These are phyloP conservation scores for Galaxea fascicularis DNA, from an alignment of 92 coral and sea anemone genomes.

Conservation along the genomic window DNA sequence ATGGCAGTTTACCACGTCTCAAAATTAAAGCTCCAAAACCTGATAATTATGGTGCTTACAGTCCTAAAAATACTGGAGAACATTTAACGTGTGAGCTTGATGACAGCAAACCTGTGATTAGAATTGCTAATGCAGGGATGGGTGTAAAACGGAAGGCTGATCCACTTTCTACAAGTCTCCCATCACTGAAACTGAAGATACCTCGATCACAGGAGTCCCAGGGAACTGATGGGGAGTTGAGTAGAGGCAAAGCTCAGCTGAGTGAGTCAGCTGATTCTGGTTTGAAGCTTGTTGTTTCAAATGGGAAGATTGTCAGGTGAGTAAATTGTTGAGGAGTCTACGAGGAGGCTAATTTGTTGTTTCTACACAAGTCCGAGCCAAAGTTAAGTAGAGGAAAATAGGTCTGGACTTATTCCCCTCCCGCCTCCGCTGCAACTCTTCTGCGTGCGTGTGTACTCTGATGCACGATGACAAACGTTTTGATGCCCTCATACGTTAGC, in stretches of 20 bases:
- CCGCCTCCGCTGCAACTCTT: background rate
- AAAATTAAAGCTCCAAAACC: constrained; percentile 86
- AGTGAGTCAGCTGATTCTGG: constrained; percentile 75
- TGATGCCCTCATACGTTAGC: too few relatives aligned
- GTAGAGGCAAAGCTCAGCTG: constrained; percentile 46
- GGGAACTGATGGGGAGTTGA: constrained; percentile 14
- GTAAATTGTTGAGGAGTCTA: background rate
- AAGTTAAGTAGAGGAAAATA: too few relatives aligned
- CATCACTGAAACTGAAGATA: constrained; percentile 80
- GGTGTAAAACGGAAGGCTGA: constrained; percentile 56
- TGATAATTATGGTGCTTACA: constrained; percentile 32
- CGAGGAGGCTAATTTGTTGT: background rate
- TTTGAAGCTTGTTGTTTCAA: constrained; percentile 90
- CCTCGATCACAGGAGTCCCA: constrained; percentile 70
- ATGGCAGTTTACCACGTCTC: constrained; percentile 78
- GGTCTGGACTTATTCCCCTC: too few relatives aligned
- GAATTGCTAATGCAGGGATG: constrained; percentile 63
- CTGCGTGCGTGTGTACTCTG: too few relatives aligned
- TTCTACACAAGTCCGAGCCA: background rate
- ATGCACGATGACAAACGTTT: too few relatives aligned
- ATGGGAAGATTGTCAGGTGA: constrained; percentile 95
- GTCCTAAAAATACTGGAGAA: constrained; percentile 11
- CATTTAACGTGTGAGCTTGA: constrained; percentile 69
- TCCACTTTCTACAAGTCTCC: constrained; percentile 71
- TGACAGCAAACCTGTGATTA: constrained; percentile 75